These are phyloP conservation scores for Taeniopygia guttata DNA, from an alignment of 2,797 vertebrate species.

Conservation along the genomic window DNA sequence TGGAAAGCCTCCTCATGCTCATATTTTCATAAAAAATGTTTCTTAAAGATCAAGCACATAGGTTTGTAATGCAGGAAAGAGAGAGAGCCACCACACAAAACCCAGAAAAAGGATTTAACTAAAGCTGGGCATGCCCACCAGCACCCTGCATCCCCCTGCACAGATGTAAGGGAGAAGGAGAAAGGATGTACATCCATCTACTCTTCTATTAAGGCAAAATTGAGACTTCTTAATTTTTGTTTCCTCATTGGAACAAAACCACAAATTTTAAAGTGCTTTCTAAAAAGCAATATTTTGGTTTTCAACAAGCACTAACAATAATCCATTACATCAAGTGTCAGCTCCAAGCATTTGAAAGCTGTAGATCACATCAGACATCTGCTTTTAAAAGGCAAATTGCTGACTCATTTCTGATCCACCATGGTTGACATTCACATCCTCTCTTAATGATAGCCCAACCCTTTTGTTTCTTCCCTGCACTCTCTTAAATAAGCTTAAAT, in stretches of 20 bases:
- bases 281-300: background rate
- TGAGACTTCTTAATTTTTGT: background rate
- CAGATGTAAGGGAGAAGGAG: background rate
- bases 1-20: background rate
- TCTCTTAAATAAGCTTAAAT: slow-evolving; percentile 41
- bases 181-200: background rate
- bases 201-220: background rate
- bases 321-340: background rate
- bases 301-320: background rate
- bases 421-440: background rate
- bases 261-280: background rate
- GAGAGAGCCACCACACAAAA: accelerated
- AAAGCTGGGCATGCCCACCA: background rate
- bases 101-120: background rate
- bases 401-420: background rate
- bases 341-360: background rate
- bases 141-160: accelerated
- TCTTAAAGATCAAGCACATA: background rate
- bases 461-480: background rate
- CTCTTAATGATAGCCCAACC: background rate
- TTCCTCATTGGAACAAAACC: background rate
- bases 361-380: background rate
- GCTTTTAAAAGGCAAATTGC: background rate
- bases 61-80: background rate
- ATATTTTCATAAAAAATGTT: background rate